Base-by-base conservation (phyloP, 2,888 invertebrate species). In the Cryptocheilus praepositus region DNA sequence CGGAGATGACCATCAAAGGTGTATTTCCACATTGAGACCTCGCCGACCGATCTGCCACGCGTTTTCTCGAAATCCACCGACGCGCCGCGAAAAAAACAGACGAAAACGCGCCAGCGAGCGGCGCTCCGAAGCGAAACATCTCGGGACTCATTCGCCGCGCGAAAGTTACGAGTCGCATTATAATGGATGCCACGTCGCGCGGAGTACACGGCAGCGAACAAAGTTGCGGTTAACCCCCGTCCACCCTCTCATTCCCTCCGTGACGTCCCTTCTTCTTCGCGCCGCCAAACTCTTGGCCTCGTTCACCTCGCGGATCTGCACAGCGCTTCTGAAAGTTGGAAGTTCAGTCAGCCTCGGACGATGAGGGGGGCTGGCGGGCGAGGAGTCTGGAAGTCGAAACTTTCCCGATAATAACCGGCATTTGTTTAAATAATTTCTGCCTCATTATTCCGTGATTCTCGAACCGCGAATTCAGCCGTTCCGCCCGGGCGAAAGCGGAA, bases 341-440 rank as follows among this genome's bases (percentile, higher is more conserved):
- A 36, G 36, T 36, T 36, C 36, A 36, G 36, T 36, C 36, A 36
- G 36, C 36, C 36, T 36, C 36, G 36, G 36, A 36, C 11, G 36
- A 36, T 36, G 36, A 36, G 8, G 36, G 36, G 1, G 22, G 43
- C 22, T 3, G 11, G 36, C 21, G 36, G 36, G 55, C 21, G 49
- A 25, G 11, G 52, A 54, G 21, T 22, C 25, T 46, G 49, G 49
- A 64, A 57, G 56, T 45, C 70, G 71, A 60, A 66, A 79, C 60
- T 72, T 70, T 66, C 22, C 46, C 64, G 62, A 60, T 67, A 74
- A 79, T 78, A 76, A 79, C 69, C 74, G 62, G 66, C 70, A 67
- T 74, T 78, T 77, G 70, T 79, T 79, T 77, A 79, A 78, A 78
- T 78, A 76, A 78, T 78, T 79, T 79, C 74, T 69, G 58, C 67